phyloP scores from a whole-genome alignment of 23 tunicate species.

The Botrylloides violaceus region DNA sequence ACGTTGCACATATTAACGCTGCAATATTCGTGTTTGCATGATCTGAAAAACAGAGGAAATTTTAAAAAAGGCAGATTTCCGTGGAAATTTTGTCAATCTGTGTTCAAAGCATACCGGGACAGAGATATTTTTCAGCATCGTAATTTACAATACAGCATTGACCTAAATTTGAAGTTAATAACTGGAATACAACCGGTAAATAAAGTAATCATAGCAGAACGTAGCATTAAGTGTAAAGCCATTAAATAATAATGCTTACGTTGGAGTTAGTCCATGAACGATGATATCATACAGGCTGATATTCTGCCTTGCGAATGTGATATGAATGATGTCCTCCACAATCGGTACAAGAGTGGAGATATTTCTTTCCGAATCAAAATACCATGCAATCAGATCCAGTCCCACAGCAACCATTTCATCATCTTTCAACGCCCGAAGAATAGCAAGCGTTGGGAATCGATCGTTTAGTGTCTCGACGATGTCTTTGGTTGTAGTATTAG shows the following conservation, averaged over 20 bases:
- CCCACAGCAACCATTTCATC: not conserved
- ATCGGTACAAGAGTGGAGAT: constrained; percentile 1
- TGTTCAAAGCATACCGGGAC: too few species aligned
- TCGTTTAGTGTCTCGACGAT: not conserved
- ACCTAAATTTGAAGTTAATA: too few species aligned
- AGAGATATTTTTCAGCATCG: too few species aligned
- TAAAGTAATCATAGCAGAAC: too few species aligned
- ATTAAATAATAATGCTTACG: not conserved
- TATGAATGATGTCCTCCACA: not conserved
- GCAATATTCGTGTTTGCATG: constrained; percentile 3
- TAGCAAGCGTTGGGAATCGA: not conserved
- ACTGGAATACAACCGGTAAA: too few species aligned
- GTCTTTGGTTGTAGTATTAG: not conserved
- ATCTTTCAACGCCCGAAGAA: not conserved
- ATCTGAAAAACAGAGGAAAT: too few species aligned
- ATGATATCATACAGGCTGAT: not conserved
- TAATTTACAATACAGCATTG: too few species aligned
- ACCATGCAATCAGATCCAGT: not conserved
- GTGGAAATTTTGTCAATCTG: too few species aligned
- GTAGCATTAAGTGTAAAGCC: too few species aligned
- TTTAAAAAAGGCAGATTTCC: too few species aligned
- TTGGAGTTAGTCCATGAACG: not conserved
- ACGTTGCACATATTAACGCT: constrained; percentile 9
- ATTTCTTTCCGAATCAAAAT: not conserved
- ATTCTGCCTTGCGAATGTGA: not conserved